Evolutionary conservation across 2,888 invertebrate species (phyloP).

Genomic region (Callyntrura guangdongensis): DNA sequence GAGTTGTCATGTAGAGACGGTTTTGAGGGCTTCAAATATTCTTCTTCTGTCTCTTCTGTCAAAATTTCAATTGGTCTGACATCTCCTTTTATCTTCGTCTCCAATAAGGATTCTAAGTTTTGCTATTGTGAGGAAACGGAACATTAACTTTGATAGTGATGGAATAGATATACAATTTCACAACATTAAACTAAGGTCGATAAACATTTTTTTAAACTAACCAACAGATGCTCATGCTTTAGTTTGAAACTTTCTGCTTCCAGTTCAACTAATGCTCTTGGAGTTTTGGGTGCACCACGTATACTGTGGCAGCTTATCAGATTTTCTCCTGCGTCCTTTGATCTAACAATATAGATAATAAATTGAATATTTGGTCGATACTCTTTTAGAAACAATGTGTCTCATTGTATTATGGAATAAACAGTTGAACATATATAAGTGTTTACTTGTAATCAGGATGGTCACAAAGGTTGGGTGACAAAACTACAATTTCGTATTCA

Average conservation of each 20-base stretch:
- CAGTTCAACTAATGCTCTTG: conserved; percentile 90
- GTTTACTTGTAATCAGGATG: conserved; percentile 93
- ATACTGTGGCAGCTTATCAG: conserved; percentile 91
- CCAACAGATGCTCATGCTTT: conserved; percentile 88
- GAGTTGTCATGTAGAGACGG: conserved; percentile 88
- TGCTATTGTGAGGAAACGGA: conserved; percentile 85
- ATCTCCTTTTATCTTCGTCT: conserved; percentile 85
- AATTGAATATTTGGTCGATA: no score
- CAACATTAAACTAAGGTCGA: no score
- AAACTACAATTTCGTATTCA: conserved; percentile 96
- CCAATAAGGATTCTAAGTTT: conserved; percentile 89
- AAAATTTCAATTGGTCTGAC: conserved; percentile 88
- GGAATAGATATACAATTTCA: no score
- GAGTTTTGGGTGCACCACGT: conserved; percentile 90
- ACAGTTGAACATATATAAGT: conserved; percentile 1
- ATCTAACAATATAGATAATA: conserved; percentile 62
- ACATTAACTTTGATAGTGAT: neutral
- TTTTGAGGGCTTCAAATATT: conserved; percentile 80
- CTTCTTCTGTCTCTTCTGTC: conserved; percentile 85
- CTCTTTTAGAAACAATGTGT: no score
- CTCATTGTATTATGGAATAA: no score
- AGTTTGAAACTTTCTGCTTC: conserved; percentile 91
- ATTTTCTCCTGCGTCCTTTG: conserved; percentile 90
- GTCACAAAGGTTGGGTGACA: conserved; percentile 94
- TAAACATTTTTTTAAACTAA: conserved; percentile 85